phyloP scores from a whole-genome alignment of 2,888 invertebrate species.

The Sylvicola fuscatus region DNA sequence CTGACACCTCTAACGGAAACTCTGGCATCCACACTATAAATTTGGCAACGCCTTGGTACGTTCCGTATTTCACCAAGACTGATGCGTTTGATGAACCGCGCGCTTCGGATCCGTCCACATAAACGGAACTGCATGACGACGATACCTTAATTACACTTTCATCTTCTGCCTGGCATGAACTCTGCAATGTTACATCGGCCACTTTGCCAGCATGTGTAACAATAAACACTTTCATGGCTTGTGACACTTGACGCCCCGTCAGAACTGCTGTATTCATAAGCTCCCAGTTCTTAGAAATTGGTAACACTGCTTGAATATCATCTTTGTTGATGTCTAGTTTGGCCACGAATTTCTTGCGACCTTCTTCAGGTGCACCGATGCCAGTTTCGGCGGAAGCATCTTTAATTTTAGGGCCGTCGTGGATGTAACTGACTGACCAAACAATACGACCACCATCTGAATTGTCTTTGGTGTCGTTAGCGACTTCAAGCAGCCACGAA shows the following conservation, averaged over 20 bases:
- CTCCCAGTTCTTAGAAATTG: constrained; percentile 91
- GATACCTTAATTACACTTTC: constrained; percentile 94
- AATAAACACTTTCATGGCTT: constrained; percentile 88
- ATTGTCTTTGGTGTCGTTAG: constrained; percentile 53
- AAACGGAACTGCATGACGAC: constrained; percentile 88
- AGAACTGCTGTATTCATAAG: constrained; percentile 88
- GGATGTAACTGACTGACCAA: constrained; percentile 63
- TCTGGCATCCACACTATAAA: constrained; percentile 97
- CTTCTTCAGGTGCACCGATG: constrained; percentile 19
- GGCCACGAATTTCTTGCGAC: constrained; percentile 49
- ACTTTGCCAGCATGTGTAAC: constrained; percentile 88
- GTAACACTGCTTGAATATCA: constrained; percentile 80
- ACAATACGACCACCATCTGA: constrained; percentile 69
- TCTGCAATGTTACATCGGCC: constrained; percentile 85
- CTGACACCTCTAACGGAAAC: constrained; percentile 74
- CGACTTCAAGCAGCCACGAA: constrained; percentile 79
- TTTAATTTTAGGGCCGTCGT: constrained; percentile 30
- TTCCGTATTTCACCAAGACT: constrained; percentile 80
- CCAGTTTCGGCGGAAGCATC: constrained; percentile 16
- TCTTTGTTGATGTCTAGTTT: constrained; percentile 81
- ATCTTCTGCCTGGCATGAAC: constrained; percentile 87
- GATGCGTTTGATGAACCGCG: constrained; percentile 89
- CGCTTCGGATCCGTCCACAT: constrained; percentile 89
- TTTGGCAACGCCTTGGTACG: constrained; percentile 68
- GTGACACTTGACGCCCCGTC: constrained; percentile 83